A percentile compares a stretch with the other conserved stretches of the same genome.
Evolutionary conservation across 2,113 vertebrate species (phyloP).

Genomic region (Melanocharis versteri): DNA sequence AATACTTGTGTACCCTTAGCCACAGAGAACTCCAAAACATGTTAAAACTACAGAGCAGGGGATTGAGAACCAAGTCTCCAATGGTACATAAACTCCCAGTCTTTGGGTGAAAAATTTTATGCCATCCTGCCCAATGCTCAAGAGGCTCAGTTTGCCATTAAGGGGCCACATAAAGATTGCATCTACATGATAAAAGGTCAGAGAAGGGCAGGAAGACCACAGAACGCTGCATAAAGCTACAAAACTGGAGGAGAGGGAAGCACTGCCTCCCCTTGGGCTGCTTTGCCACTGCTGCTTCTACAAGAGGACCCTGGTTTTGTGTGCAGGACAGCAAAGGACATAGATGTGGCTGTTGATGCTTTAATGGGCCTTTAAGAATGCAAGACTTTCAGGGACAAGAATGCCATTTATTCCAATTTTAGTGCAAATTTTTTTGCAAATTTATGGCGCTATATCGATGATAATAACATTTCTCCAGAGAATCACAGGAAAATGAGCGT

Average conservation of each 20-base stretch:
- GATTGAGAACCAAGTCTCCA: not conserved
- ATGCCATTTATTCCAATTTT: not conserved
- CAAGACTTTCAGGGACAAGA: not conserved
- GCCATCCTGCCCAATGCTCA: not conserved
- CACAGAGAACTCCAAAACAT: not conserved
- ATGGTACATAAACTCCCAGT: not conserved
- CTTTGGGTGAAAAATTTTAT: not conserved
- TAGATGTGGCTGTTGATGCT: not conserved
- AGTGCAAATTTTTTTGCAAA: not conserved
- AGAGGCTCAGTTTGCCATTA: not conserved
- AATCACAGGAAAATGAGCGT: not conserved
- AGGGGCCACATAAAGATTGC: not conserved
- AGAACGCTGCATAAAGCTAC: not conserved
- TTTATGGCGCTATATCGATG: not conserved
- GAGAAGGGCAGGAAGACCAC: not conserved
- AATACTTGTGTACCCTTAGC: not conserved
- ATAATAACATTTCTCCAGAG: not conserved
- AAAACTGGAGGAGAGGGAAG: not conserved
- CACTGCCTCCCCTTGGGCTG: not conserved
- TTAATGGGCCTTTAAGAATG: not conserved
- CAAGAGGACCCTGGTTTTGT: not conserved
- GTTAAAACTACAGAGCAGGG: not conserved
- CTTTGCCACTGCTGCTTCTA: not conserved
- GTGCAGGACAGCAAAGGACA: not conserved
- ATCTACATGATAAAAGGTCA: not conserved